Evolutionary conservation across 2,797 vertebrate genomes (phyloP).

Genomic region (Bucorvus abyssinicus): DNA sequence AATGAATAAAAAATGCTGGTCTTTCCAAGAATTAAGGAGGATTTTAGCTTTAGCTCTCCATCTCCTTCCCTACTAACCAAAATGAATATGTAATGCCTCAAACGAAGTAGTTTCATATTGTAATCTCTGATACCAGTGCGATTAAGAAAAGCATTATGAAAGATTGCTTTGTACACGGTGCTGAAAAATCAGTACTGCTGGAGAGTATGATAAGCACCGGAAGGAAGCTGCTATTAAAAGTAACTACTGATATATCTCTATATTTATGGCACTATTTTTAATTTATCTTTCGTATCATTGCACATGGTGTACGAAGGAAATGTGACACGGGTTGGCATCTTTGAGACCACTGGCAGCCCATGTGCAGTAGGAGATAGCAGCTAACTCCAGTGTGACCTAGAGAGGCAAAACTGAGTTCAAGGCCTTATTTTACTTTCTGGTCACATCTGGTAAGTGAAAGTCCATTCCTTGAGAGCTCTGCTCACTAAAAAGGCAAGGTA

Average conservation of each 20-base stretch:
- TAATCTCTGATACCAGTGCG: not conserved
- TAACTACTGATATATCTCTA: not conserved
- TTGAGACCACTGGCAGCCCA: not conserved
- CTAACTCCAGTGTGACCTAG: not conserved
- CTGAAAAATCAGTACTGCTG: not conserved
- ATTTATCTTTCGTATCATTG: not conserved
- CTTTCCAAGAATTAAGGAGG: constrained; percentile 13
- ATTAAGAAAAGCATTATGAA: constrained; percentile 31
- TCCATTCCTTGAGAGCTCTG: not conserved
- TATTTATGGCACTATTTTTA: not conserved
- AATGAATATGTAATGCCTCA: constrained; percentile 19
- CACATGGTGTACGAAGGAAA: not conserved
- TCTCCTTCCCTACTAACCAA: not conserved
- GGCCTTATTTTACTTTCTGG: not conserved
- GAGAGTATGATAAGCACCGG: not conserved
- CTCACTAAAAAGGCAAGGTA: not conserved
- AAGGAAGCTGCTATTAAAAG: not conserved
- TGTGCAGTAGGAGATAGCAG: not conserved
- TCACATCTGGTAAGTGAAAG: not conserved
- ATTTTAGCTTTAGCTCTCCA: constrained; percentile 39
- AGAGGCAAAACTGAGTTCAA: not conserved
- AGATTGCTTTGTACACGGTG: not conserved
- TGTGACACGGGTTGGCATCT: fast-evolving
- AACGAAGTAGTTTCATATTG: not conserved
- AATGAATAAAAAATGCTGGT: not conserved